These are phyloP conservation scores for Silurus glanis DNA, from an alignment of 2,113 vertebrate species.

Conservation along the genomic window DNA sequence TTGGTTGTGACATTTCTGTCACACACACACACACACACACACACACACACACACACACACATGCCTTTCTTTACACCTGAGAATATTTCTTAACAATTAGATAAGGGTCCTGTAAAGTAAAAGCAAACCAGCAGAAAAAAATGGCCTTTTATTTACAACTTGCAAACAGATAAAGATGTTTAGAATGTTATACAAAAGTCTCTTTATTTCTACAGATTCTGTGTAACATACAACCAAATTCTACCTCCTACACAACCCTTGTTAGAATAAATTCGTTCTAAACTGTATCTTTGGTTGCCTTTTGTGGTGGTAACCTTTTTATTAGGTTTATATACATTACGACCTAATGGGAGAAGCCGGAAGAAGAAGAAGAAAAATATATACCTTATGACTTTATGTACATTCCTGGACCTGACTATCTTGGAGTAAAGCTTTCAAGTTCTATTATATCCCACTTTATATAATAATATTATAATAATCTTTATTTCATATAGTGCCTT, in stretches of 20 bases:
- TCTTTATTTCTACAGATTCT: no score
- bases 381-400: not conserved
- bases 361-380: no score
- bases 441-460: not conserved
- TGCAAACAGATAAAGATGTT: not conserved
- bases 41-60: not conserved
- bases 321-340: not conserved
- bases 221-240: not conserved
- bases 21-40: not conserved
- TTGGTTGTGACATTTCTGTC: not conserved
- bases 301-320: not conserved
- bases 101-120: not conserved
- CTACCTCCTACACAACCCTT: not conserved
- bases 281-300: not conserved
- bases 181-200: not conserved
- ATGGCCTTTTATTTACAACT: not conserved
- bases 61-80: not conserved
- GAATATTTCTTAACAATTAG: not conserved
- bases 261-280: not conserved
- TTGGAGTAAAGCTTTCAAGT: not conserved
- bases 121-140: not conserved
- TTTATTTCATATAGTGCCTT: no score
- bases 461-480: no score
- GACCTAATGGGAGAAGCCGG: no score
- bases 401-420: not conserved